Evolutionary conservation across 2,888 invertebrate species (phyloP).

Genomic region (Leucophenga maculata): DNA sequence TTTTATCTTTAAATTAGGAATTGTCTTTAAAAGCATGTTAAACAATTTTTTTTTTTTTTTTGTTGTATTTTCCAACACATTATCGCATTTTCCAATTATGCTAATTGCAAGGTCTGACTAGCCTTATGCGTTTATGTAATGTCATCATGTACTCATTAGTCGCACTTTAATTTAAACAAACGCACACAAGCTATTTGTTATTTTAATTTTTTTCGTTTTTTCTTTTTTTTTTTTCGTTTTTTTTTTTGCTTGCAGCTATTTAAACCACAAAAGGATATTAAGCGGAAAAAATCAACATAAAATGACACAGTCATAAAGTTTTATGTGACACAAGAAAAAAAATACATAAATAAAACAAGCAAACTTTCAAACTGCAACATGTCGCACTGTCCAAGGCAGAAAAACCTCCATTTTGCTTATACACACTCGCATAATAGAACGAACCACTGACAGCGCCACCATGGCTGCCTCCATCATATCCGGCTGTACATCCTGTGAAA

Average conservation of each 20-base stretch:
- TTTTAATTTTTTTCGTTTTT: not conserved
- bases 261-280: not conserved
- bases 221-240: not conserved
- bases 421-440: not conserved
- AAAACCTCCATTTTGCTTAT: not conserved
- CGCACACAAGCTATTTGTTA: too few species aligned
- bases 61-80: not conserved
- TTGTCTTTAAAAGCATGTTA: not conserved
- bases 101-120: slow-evolving; percentile 4
- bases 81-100: not conserved
- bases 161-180: not conserved
- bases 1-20: too few species aligned
- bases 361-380: slow-evolving; percentile 10
- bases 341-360: not conserved
- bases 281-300: slow-evolving; percentile 10
- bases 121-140: not conserved
- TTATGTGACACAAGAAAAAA: slow-evolving; percentile 13
- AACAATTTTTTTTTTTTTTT: not conserved
- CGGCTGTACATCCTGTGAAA: slow-evolving; percentile 37
- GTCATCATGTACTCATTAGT: slow-evolving; percentile 14
- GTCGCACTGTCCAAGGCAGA: slow-evolving; percentile 9
- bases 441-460: not conserved
- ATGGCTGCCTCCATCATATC: not conserved
- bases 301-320: slow-evolving; percentile 25
- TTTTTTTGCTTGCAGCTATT: not conserved